Percentiles rank a stretch among this genome's conserved stretches.
phyloP scores from a whole-genome alignment of 2,797 vertebrate genomes.

The Galagoides demidoff region DNA sequence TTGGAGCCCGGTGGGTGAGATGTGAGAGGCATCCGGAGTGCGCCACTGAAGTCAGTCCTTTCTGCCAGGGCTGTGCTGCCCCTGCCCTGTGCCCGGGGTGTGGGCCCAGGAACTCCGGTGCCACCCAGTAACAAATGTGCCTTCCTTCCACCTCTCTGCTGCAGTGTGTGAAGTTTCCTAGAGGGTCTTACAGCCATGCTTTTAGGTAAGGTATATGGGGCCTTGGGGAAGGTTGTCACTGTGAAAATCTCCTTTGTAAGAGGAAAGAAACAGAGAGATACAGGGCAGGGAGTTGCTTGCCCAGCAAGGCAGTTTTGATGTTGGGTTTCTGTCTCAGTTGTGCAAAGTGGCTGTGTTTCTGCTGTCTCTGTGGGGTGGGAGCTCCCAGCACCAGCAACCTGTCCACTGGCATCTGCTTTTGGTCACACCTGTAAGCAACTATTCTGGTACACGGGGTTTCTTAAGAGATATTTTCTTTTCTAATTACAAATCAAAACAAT shows the following conservation, averaged over 20 bases:
- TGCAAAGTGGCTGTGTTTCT: fast-evolving
- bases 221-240: fast-evolving
- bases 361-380: fast-evolving
- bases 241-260: not conserved
- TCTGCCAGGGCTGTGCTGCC: fast-evolving
- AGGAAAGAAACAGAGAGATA: not conserved
- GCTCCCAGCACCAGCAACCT: not conserved
- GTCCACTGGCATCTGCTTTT: not conserved
- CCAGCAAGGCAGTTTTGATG: not conserved
- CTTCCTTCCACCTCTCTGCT: not conserved
- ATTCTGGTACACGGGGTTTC: not conserved
- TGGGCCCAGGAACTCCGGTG: fast-evolving
- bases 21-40: conserved; percentile 3
- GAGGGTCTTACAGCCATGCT: fast-evolving
- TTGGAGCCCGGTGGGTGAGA: conserved; percentile 59
- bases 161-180: too few relatives aligned
- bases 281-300: not conserved
- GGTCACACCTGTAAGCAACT: not conserved
- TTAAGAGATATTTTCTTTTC: not conserved
- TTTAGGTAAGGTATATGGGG: too few relatives aligned
- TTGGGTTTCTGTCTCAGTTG: fast-evolving
- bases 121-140: fast-evolving
- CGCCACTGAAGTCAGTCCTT: not conserved
- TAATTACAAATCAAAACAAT: not conserved
- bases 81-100: too few relatives aligned